Evolutionary conservation across 2,797 vertebrate species (phyloP).

Genomic region (Lemur catta): DNA sequence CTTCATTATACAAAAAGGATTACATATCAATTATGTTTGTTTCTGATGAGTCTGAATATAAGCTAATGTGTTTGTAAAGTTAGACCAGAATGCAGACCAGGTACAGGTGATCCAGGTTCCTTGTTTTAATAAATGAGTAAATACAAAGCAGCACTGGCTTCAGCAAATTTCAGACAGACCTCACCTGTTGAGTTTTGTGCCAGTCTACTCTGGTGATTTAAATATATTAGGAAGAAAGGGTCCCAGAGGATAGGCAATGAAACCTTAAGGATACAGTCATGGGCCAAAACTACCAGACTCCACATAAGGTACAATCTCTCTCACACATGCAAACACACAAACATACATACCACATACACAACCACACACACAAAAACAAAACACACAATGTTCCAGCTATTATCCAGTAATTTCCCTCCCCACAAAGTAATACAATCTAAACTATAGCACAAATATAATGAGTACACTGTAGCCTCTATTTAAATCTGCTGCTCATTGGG

Average conservation of each 20-base stretch:
- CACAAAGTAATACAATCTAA: constrained; percentile 52
- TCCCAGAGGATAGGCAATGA: constrained; percentile 47
- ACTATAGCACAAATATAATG: constrained; percentile 44
- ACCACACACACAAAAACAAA: constrained; percentile 22
- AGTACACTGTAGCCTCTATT: constrained; percentile 75
- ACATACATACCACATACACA: constrained; percentile 58
- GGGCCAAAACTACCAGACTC: constrained; percentile 65
- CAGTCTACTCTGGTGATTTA: constrained; percentile 36
- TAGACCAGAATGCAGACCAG: constrained; percentile 12
- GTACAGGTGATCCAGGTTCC: constrained; percentile 55
- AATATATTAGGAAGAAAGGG: constrained; percentile 53
- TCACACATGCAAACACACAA: constrained; percentile 51
- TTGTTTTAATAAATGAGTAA: neutral
- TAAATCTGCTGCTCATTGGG: neutral
- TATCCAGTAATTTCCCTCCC: constrained; percentile 39
- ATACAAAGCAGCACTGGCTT: neutral
- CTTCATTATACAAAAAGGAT: constrained; percentile 50
- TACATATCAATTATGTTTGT: constrained; percentile 13
- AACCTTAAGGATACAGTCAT: constrained; percentile 52
- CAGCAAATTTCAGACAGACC: constrained; percentile 57
- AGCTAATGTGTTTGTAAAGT: constrained; percentile 53
- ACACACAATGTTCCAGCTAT: constrained; percentile 58
- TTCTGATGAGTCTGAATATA: constrained; percentile 26
- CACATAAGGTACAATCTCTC: constrained; percentile 58
- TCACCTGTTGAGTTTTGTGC: constrained; percentile 39